phyloP scores from a whole-genome alignment of 2,113 vertebrate genomes.

The Alethe castanea region DNA sequence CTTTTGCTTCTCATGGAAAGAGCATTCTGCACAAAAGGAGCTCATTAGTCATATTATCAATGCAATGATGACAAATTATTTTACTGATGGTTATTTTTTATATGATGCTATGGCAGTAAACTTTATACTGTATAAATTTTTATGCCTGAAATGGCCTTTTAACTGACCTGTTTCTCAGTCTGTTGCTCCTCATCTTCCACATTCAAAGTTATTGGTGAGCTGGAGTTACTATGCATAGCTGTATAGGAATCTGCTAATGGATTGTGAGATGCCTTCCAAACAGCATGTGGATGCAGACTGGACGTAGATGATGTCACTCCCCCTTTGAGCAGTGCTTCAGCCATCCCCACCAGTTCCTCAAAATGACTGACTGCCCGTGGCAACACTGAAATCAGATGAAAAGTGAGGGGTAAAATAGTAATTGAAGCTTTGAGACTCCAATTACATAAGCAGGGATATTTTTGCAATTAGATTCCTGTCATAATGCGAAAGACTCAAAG shows the following conservation, averaged over 20 bases:
- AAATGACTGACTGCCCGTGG: constrained; percentile 75
- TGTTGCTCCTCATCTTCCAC: constrained; percentile 66
- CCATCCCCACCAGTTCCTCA: constrained; percentile 73
- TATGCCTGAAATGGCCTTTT: not conserved
- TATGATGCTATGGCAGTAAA: not conserved
- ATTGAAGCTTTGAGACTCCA: not conserved
- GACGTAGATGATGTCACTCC: constrained; percentile 33
- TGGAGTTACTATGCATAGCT: constrained; percentile 64
- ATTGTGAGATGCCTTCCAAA: constrained; percentile 69
- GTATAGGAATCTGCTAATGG: constrained; percentile 62
- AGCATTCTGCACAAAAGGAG: not conserved
- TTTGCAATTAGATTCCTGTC: not conserved
- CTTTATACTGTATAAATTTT: not conserved
- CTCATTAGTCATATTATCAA: not conserved
- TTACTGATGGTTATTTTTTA: not conserved
- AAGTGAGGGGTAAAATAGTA: not conserved
- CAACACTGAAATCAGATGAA: constrained; percentile 62
- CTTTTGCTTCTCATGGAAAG: not conserved
- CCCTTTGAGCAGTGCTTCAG: constrained; percentile 70
- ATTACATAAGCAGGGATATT: not conserved
- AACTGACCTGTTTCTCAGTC: constrained; percentile 68
- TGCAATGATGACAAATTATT: not conserved
- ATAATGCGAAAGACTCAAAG: not conserved
- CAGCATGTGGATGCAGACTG: constrained; percentile 24
- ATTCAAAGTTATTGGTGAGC: constrained; percentile 58